These are phyloP conservation scores for Watsonalla binaria DNA, from an alignment of 2,888 invertebrate species.

Conservation along the genomic window DNA sequence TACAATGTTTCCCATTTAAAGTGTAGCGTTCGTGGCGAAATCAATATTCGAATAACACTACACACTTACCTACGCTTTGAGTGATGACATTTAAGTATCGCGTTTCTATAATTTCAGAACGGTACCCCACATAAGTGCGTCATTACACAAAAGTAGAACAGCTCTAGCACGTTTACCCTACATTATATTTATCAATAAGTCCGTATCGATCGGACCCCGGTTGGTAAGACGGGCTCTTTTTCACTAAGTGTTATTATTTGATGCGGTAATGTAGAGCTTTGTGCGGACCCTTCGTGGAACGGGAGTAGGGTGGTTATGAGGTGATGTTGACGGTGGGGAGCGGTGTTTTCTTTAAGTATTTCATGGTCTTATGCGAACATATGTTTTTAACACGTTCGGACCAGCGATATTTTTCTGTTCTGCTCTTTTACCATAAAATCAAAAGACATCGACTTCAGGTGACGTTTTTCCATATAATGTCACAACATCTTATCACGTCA, in stretches of 20 bases:
- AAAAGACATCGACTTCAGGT: too few species aligned
- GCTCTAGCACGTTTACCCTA: background rate
- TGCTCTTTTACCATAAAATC: too few species aligned
- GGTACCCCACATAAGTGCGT: background rate
- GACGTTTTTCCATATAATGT: too few species aligned
- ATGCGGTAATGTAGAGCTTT: constrained; percentile 54
- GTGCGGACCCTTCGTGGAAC: constrained; percentile 25
- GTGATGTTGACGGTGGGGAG: constrained; percentile 3
- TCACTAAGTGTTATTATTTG: constrained; percentile 56
- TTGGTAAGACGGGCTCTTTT: constrained; percentile 28
- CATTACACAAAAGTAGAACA: background rate
- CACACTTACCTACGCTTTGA: too few species aligned
- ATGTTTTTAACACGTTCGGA: too few species aligned
- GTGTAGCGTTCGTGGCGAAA: too few species aligned
- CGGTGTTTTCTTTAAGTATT: constrained; percentile 8
- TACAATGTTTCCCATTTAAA: too few species aligned
- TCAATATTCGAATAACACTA: too few species aligned
- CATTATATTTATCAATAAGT: constrained; percentile 45
- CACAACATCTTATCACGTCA: too few species aligned
- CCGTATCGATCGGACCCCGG: constrained; percentile 27
- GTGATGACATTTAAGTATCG: too few species aligned
- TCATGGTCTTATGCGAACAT: background rate
- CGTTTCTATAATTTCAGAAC: too few species aligned
- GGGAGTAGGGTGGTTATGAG: constrained; percentile 20
- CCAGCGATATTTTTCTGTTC: too few species aligned